These are phyloP conservation scores for Scomberomorus guttatus DNA, from an alignment of 2,797 vertebrate genomes.

Conservation along the genomic window DNA sequence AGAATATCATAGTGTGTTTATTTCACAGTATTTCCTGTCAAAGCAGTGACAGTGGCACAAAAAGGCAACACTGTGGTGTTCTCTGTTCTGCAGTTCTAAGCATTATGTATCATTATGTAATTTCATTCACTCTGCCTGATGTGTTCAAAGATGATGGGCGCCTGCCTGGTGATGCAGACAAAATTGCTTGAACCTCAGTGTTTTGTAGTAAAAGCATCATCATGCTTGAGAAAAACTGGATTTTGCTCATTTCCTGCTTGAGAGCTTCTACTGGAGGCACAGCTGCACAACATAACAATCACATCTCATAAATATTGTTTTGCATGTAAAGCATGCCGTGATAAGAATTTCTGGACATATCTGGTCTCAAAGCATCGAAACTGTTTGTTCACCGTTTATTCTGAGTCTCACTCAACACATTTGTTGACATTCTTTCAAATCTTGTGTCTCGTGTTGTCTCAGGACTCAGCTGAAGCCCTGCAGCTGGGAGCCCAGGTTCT, in stretches of 20 bases:
- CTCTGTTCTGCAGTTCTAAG: neutral
- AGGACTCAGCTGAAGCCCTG: constrained; percentile 66
- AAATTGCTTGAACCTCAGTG: constrained; percentile 9
- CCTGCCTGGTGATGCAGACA: neutral
- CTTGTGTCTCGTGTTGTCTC: neutral
- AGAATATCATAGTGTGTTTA: neutral
- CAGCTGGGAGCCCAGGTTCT: constrained; percentile 71
- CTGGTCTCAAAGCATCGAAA: neutral
- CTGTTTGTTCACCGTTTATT: neutral
- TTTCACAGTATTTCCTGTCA: neutral
- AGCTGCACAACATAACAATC: neutral
- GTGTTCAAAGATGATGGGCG: constrained; percentile 5
- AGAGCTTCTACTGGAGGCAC: neutral
- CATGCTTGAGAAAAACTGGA: neutral
- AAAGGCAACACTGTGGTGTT: neutral
- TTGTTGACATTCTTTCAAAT: neutral
- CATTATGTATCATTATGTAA: constrained; percentile 34
- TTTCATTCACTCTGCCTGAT: constrained; percentile 13
- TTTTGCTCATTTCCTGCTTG: neutral
- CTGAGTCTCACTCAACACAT: no score
- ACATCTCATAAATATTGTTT: neutral
- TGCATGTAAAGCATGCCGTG: neutral
- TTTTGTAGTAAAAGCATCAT: constrained; percentile 16
- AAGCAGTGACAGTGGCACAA: neutral
- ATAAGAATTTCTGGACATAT: neutral